Evolutionary conservation across 2,888 invertebrate genomes (phyloP).

Genomic region (Mythimna vitellina): DNA sequence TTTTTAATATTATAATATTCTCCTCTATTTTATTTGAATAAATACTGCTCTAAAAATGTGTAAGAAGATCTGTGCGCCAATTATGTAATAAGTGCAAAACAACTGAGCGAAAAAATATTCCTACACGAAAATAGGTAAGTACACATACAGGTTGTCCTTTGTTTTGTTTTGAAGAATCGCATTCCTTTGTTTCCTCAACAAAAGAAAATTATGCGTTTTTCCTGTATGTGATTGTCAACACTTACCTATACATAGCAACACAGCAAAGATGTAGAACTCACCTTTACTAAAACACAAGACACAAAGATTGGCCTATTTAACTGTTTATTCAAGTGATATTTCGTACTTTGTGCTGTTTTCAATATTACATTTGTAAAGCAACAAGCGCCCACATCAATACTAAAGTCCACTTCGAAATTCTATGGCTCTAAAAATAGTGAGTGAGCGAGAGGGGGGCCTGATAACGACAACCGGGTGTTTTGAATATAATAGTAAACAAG

Average conservation of each 20-base stretch:
- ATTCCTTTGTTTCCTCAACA: constrained; percentile 40
- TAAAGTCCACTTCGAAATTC: constrained; percentile 72
- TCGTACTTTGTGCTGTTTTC: constrained; percentile 38
- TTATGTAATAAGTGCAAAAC: constrained; percentile 14
- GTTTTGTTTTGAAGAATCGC: constrained; percentile 30
- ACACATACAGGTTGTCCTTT: constrained; percentile 13
- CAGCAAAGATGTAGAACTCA: constrained; percentile 31
- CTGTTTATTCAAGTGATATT: constrained; percentile 31
- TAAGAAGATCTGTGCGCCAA: not conserved
- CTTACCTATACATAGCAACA: constrained; percentile 1
- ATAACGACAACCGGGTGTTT: constrained; percentile 72
- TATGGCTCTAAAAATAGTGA: constrained; percentile 76
- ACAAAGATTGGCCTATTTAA: constrained; percentile 41
- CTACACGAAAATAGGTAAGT: not conserved
- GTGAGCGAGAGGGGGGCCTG: constrained; percentile 68
- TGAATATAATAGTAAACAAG: constrained; percentile 74
- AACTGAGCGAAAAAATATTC: not conserved
- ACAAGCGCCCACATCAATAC: constrained; percentile 66
- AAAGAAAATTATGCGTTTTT: constrained; percentile 30
- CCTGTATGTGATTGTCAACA: constrained; percentile 16
- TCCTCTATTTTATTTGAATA: not conserved
- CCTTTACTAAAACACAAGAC: constrained; percentile 33
- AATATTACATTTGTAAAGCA: constrained; percentile 56
- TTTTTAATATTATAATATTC: not conserved
- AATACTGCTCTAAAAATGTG: not conserved